Evolutionary conservation across 2,888 invertebrate species (phyloP).

Genomic region (Drosophila birchii): DNA sequence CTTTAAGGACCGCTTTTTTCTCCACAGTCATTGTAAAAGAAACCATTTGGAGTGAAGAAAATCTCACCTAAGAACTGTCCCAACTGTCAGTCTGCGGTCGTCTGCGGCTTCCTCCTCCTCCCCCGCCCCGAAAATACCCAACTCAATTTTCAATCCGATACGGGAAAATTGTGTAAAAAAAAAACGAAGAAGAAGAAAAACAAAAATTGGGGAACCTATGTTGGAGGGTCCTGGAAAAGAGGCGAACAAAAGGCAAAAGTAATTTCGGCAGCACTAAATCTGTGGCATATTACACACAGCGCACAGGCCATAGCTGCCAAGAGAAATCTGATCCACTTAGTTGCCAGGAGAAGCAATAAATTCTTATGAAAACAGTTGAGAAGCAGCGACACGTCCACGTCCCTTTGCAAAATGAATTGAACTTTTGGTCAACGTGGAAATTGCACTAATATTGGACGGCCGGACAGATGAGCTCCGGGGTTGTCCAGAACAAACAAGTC

Average conservation of each 20-base stretch:
- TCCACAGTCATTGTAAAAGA: constrained; percentile 14
- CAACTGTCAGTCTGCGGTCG: constrained; percentile 42
- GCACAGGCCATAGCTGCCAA: constrained; percentile 26
- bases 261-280: constrained; percentile 55
- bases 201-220: constrained; percentile 1
- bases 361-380: constrained; percentile 52
- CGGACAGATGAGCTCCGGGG: constrained; percentile 23
- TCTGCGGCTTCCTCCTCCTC: not conserved
- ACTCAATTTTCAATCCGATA: constrained; percentile 58
- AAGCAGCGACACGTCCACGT: constrained; percentile 39
- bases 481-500: constrained; percentile 40
- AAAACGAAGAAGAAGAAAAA: constrained; percentile 1
- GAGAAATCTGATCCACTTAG: constrained; percentile 64
- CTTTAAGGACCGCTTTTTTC: constrained; percentile 14
- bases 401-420: constrained; percentile 54
- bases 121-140: constrained; percentile 31
- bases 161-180: constrained; percentile 34
- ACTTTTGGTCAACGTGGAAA: constrained; percentile 58
- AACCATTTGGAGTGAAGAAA: constrained; percentile 20
- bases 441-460: constrained; percentile 43
- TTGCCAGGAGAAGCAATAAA: constrained; percentile 65
- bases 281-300: constrained; percentile 54
- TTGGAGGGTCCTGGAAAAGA: constrained; percentile 20
- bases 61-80: constrained; percentile 41
- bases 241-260: constrained; percentile 48